Base-by-base conservation (phyloP, 2,888 invertebrate species). In the Rhamnusium bicolor region DNA sequence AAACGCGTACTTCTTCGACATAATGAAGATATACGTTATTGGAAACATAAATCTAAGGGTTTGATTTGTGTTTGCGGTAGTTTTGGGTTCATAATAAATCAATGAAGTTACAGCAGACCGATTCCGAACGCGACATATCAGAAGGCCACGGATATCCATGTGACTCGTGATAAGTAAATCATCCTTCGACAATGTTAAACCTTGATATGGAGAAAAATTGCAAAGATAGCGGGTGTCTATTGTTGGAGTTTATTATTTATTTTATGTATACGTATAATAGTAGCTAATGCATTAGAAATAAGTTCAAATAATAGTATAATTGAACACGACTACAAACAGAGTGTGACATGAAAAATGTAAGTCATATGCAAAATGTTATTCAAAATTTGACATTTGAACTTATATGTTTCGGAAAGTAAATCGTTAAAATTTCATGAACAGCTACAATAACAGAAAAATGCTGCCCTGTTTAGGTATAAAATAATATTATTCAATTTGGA, bases 1-100 rank as follows among this genome's bases (percentile, higher is more conserved):
- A 54, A 69, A 27, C 73, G 72, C 73, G 72, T 72, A 75, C 72
- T 74, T 49, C 72, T 74, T 69, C 66, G 75, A 65, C 73, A 63
- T 84, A 84, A 86, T 85, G 85, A 85, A 85, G 86, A 86, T 85
- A 83, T 85, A 86, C 84, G 84, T 85, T 85, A 85, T 85, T 84
- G 84, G 83, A 82, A 80, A 82, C 80, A 85, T 86, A 86, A 85
- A 86, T 86, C 86, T 85, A 80, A 78, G 67, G 71, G 74, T 84
- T 84, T 85, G 85, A 86, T 85, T 85, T 85, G 85, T 85, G 85
- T 83, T 83, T 84, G 86, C 82, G 85, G 85, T 84, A 82, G 84
- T 85, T 84, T 84, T 80, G 83, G 84, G 82, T 82, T 81, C 81
- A 80, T 84, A 82, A 85, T 86, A 86, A 86, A 86, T 86, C 86